These are phyloP conservation scores for Heliconius ethilla DNA, from an alignment of 2,888 invertebrate species.

Conservation along the genomic window DNA sequence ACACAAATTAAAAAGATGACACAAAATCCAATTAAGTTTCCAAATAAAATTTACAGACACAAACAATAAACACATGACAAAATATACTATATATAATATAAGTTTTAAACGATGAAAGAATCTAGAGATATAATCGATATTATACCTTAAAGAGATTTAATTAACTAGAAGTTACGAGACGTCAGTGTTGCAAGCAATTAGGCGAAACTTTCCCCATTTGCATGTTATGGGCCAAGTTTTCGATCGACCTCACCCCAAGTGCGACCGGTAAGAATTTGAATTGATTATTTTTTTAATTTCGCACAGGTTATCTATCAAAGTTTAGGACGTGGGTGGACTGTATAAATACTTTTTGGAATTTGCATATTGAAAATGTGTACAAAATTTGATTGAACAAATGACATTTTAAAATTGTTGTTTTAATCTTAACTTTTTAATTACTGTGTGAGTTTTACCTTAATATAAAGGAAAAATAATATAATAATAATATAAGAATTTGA, in stretches of 20 bases:
- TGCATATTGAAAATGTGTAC: not conserved
- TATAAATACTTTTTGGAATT: not conserved
- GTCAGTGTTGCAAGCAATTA: constrained; percentile 59
- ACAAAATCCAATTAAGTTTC: too few species aligned
- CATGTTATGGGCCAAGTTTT: constrained; percentile 77
- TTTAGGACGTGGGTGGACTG: constrained; percentile 1
- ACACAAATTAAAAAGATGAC: too few species aligned
- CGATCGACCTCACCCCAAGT: constrained; percentile 39
- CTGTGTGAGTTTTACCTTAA: not conserved
- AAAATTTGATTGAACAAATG: not conserved
- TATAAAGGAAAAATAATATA: not conserved
- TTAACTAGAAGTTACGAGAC: constrained; percentile 52
- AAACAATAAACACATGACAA: too few species aligned
- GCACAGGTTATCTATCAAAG: constrained; percentile 39
- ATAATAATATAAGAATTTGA: too few species aligned
- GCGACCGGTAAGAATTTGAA: constrained; percentile 56
- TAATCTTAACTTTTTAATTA: not conserved
- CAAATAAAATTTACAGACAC: too few species aligned
- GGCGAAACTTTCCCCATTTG: constrained; percentile 73
- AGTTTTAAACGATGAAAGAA: not conserved
- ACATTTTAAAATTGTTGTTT: not conserved
- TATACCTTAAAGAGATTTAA: constrained; percentile 51
- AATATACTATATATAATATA: not conserved
- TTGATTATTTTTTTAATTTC: constrained; percentile 68
- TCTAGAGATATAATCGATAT: constrained; percentile 10